Evolutionary conservation across 1,140 invertebrate species (phyloP).

Genomic region (Cyphomyrmex costatus): DNA sequence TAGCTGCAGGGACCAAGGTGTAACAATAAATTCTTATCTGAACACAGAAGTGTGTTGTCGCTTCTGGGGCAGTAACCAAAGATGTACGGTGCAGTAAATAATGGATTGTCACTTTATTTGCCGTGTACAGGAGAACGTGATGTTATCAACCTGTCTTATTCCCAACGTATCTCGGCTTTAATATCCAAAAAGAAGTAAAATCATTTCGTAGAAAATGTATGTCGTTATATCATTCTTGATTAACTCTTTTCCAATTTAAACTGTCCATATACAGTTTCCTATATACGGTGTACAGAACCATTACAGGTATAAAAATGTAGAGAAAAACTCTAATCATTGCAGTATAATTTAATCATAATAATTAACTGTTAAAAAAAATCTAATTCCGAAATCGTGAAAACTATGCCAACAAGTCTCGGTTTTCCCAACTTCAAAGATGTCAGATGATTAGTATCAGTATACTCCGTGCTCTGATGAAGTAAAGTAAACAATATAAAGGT

Average conservation of each 20-base stretch:
- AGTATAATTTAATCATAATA: no score
- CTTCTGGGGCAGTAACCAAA: constrained; percentile 61
- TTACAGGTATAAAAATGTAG: no score
- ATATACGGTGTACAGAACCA: no score
- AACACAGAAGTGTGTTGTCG: constrained; percentile 41
- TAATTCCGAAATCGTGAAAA: no score
- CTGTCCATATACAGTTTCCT: no score
- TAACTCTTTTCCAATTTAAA: neutral
- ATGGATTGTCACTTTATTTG: constrained; percentile 60
- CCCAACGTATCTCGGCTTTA: neutral
- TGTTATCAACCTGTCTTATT: constrained; percentile 28
- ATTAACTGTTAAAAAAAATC: no score
- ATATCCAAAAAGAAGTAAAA: neutral
- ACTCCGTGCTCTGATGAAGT: no score
- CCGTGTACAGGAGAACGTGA: neutral
- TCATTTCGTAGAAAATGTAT: neutral
- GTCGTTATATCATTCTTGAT: neutral
- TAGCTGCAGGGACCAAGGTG: constrained; percentile 53
- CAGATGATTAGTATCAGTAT: no score
- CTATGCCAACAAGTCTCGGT: no score
- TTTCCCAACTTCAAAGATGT: no score
- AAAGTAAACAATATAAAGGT: no score
- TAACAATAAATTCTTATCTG: constrained; percentile 73
- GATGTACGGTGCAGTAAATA: constrained; percentile 68
- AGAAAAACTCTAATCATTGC: no score